phyloP scores from a whole-genome alignment of 2,113 vertebrate genomes.

The Peromyscus maniculatus region DNA sequence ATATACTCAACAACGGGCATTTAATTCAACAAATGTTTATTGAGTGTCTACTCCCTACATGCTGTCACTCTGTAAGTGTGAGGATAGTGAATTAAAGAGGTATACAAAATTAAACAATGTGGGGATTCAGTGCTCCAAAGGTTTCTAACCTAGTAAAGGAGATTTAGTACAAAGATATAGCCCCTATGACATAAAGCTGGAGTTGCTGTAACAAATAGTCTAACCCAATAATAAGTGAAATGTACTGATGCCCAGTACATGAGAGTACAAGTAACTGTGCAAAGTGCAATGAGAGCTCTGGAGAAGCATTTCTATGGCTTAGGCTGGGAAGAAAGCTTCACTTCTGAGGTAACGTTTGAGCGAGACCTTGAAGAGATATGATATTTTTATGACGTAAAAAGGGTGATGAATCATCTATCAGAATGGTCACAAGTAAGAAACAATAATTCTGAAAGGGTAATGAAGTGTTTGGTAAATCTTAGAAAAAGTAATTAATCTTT shows the following conservation, averaged over 20 bases:
- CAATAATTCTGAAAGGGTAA: conserved; percentile 23
- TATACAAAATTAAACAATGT: conserved; percentile 21
- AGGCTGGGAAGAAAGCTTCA: not conserved
- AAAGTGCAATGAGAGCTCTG: conserved; percentile 17
- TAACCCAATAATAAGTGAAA: conserved; percentile 40
- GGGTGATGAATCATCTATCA: not conserved
- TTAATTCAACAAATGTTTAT: conserved; percentile 42
- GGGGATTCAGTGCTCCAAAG: not conserved
- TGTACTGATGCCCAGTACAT: not conserved
- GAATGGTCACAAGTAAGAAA: conserved; percentile 45
- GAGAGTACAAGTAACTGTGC: not conserved
- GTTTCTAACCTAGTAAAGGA: not conserved
- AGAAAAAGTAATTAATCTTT: conserved; percentile 22
- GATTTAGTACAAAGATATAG: not conserved
- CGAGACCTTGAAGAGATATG: not conserved
- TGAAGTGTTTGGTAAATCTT: conserved; percentile 52
- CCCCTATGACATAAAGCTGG: not conserved
- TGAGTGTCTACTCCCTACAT: not conserved
- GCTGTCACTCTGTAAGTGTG: conserved; percentile 28
- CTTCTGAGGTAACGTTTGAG: conserved; percentile 15
- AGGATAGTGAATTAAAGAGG: not conserved
- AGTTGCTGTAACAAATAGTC: conserved; percentile 47
- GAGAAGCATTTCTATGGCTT: not conserved
- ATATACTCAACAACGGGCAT: not conserved
- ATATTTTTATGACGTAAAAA: conserved; percentile 55